Evolutionary conservation across 2,797 vertebrate genomes (phyloP).

Genomic region (Xyrichtys novacula): DNA sequence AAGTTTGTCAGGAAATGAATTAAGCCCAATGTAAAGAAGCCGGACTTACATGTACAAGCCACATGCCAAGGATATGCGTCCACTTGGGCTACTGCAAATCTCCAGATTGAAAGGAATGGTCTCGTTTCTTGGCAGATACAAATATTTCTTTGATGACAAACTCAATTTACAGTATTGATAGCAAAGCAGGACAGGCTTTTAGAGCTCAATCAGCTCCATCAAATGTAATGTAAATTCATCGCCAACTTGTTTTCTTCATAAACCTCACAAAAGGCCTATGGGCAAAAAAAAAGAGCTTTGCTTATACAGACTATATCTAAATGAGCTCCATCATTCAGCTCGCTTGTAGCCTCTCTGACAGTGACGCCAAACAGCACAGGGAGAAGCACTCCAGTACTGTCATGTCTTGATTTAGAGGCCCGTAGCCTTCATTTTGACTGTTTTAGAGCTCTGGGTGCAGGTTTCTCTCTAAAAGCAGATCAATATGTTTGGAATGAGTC

Average conservation of each 20-base stretch:
- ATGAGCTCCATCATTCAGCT: conserved; percentile 60
- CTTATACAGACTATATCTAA: conserved; percentile 57
- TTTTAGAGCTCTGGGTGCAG: conserved; percentile 61
- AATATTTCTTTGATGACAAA: conserved; percentile 69
- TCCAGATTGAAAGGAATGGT: conserved; percentile 50
- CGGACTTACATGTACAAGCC: conserved; percentile 42
- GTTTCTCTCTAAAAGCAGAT: conserved; percentile 66
- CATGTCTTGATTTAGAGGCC: conserved; percentile 68
- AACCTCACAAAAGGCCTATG: conserved; percentile 59
- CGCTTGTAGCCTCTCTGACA: conserved; percentile 52
- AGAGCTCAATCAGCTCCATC: conserved; percentile 70
- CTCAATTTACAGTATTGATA: conserved; percentile 65
- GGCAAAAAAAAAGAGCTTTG: conserved; percentile 27
- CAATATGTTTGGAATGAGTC: conserved; percentile 74
- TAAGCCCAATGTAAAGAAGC: conserved; percentile 47
- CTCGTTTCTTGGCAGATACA: conserved; percentile 58
- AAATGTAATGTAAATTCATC: conserved; percentile 74
- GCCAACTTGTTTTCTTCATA: conserved; percentile 74
- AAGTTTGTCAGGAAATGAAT: conserved; percentile 37
- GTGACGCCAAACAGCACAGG: conserved; percentile 45
- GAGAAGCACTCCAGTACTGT: conserved; percentile 45
- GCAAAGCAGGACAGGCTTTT: conserved; percentile 71
- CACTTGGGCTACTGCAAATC: conserved; percentile 62
- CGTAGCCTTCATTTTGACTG: conserved; percentile 63
- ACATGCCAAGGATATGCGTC: conserved; percentile 65